Evolutionary conservation across 2,797 vertebrate species (phyloP), one percentile per base, ranked within the genome.

Genomic region (Gallirallus australis): DNA sequence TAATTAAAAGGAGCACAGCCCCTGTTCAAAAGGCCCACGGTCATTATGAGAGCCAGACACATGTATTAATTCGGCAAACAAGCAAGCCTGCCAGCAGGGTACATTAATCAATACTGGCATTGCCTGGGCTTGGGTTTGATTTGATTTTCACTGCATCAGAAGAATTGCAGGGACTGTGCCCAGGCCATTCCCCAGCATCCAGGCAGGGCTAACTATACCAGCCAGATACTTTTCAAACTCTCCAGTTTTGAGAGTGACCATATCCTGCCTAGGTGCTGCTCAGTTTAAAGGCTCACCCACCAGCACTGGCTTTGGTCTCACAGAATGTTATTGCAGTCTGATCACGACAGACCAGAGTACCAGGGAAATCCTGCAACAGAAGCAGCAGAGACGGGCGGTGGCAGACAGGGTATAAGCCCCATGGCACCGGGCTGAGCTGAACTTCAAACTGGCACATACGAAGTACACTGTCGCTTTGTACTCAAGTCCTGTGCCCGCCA

Each of bases 1-100:
- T 91, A 96, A 91, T 94, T 91, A 92, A 92, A 94, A 93, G 66
- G 65, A 94, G 79, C 82, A 33, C 50, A 87, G 91, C 87, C 72
- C 77, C 76, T 86, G 50, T 73, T 81, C 70, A 33, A 48, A 83
- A 93, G 73, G 57, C 89, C 76, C 65, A 56, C 61, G 81, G 61
- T 52, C 89, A 69, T 91, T 59, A 75, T 0, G 11, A 81, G 86
- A 65, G 60, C 31, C 82, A 95, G 91, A 63, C 76, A 92, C 10
- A 1, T 35, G 57, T 14, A 68, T 87, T 93, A 94, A 93, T 90
- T 90, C 35, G 7, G 91, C 50, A 60, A 92, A 87, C 84, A 93
- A 83, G 82, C 92, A 90, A 88, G 79, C 76, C 82, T 81, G 84
- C 76, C 91, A 81, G 89, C 9, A 13, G 89, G 82, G 33, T 59